Percentiles rank a stretch among this genome's conserved stretches.
Evolutionary conservation across 1,140 invertebrate genomes (phyloP).

Genomic region (Lamellibrachia luymesi): DNA sequence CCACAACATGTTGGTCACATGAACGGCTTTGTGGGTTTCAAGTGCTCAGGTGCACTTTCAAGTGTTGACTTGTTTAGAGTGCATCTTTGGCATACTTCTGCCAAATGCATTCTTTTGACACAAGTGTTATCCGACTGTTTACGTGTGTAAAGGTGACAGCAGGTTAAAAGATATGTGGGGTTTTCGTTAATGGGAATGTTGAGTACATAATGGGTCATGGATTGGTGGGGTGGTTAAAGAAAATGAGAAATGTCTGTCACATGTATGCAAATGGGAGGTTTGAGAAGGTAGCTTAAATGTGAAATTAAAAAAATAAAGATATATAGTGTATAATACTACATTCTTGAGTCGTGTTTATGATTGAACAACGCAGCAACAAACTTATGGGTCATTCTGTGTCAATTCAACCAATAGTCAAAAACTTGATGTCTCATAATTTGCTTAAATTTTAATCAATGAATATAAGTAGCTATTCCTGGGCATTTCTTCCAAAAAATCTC

Average conservation of each 20-base stretch:
- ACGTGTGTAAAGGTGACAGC: background rate
- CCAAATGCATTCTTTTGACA: background rate
- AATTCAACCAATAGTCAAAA: too few species aligned
- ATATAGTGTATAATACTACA: background rate
- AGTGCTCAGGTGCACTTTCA: background rate
- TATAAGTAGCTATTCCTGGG: too few species aligned
- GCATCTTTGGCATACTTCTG: background rate
- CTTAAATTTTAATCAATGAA: too few species aligned
- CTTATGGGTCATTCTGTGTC: too few species aligned
- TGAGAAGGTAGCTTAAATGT: background rate
- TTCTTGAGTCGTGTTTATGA: background rate
- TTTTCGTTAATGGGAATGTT: background rate
- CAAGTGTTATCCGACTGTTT: background rate
- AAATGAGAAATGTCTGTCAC: background rate
- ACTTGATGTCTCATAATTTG: background rate
- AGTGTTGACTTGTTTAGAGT: background rate
- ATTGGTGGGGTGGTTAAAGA: background rate
- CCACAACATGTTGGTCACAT: background rate
- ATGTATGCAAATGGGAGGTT: background rate
- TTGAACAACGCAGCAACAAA: too few species aligned
- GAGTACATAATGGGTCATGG: background rate
- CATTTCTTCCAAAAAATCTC: too few species aligned
- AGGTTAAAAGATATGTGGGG: background rate
- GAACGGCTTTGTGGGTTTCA: background rate
- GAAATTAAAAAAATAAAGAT: background rate